These are phyloP conservation scores for Abramis brama DNA, from an alignment of 2,113 vertebrate genomes.

Conservation along the genomic window DNA sequence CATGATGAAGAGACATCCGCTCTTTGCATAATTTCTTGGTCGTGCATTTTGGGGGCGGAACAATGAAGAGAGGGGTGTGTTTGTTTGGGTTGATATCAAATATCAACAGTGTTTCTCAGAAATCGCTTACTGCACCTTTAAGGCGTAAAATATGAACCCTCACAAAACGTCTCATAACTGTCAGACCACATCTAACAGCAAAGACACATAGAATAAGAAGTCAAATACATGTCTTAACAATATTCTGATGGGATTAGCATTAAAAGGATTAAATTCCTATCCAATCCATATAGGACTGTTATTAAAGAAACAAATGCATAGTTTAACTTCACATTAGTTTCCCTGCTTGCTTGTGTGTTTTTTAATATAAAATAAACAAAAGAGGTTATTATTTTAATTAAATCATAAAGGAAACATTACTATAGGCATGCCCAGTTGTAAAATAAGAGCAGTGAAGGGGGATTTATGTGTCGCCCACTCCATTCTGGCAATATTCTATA, in stretches of 20 bases:
- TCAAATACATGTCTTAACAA: too few species aligned
- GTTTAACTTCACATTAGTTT: not conserved
- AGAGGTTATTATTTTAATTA: not conserved
- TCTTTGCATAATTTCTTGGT: too few species aligned
- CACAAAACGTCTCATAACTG: not conserved
- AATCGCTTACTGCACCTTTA: too few species aligned
- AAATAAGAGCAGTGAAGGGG: slow-evolving; percentile 7
- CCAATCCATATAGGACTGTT: not conserved
- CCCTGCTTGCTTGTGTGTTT: not conserved
- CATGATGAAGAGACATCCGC: too few species aligned
- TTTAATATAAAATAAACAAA: not conserved
- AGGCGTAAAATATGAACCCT: not conserved
- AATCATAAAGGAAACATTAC: not conserved
- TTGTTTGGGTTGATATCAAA: too few species aligned
- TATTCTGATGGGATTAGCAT: too few species aligned
- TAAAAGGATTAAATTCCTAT: too few species aligned
- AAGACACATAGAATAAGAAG: not conserved
- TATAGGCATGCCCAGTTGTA: slow-evolving; percentile 11
- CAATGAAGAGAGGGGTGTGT: too few species aligned
- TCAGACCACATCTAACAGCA: not conserved
- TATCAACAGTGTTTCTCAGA: too few species aligned
- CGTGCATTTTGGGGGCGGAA: too few species aligned
- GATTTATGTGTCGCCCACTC: not conserved
- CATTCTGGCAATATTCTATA: slow-evolving; percentile 20
- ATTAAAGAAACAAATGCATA: not conserved